Conservation (phyloP, 1,140 invertebrate genomes). For the Chionoecetes opilio region DNA sequence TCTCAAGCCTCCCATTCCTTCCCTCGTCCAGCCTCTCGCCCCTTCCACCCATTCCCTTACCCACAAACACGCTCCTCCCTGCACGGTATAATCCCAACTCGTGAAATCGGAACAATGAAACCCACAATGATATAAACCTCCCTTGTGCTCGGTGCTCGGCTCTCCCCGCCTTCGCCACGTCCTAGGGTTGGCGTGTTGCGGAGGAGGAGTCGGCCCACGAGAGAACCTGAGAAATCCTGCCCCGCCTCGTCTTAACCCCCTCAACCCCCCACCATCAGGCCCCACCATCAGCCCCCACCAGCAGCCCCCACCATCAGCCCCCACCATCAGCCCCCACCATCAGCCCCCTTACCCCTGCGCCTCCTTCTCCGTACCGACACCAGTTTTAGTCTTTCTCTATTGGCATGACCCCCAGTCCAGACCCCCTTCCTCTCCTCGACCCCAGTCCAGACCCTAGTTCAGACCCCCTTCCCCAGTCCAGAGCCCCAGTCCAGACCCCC, state of each 20-base stretch:
- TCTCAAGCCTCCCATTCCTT: background rate
- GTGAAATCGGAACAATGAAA: constrained; percentile 55
- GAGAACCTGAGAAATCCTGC: background rate
- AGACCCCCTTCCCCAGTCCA: too few species aligned
- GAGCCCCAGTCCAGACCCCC: too few species aligned
- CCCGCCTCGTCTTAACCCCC: background rate
- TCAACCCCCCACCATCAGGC: background rate
- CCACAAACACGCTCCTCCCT: constrained; percentile 23
- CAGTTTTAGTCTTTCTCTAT: too few species aligned
- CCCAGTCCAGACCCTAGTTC: too few species aligned
- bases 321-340: too few species aligned
- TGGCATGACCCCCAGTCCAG: background rate
- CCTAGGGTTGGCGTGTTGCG: constrained; percentile 39
- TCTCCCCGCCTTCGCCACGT: background rate
- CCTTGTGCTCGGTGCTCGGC: constrained; percentile 16
- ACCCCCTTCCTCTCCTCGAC: background rate
- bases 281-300: background rate
- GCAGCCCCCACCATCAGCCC: background rate
- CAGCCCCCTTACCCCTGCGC: background rate
- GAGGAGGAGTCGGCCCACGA: constrained; percentile 59
- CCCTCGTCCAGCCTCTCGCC: background rate
- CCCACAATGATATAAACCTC: constrained; percentile 55
- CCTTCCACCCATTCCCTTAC: background rate
- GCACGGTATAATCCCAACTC: constrained; percentile 49
- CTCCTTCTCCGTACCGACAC: background rate